Base-by-base conservation (phyloP, 92 coral and sea anemone species). In the Umimayanthus chanpuru region DNA sequence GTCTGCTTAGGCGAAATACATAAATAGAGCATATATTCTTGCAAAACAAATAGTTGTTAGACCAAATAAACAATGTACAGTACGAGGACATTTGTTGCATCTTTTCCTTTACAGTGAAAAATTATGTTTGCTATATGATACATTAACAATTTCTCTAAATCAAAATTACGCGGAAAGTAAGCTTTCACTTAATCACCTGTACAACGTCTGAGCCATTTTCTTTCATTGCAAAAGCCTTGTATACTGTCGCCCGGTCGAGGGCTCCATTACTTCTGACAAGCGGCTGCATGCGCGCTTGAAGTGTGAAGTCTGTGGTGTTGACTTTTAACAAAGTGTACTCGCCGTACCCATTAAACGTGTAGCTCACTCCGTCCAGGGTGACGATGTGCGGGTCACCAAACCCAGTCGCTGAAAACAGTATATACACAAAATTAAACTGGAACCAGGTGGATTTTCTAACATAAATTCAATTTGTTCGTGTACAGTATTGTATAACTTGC, bases 271-370 rank as follows among this genome's bases (percentile, higher is more conserved):
- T 89, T 3, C 47, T 73, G n/a, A 32, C 79, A 36, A 93, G 90
- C 64, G 96, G 98, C 73, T 93, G 91, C 96, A 93, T 93, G 66
- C 98, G 88, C 53, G 95, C 96, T 82, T 93, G 98, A n/a, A 95
- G 88, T 25, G 87, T 64, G 77, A 93, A 95, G 72, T 90, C 89
- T 30, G 78, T 82, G 85, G 85, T 85, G 29, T 75, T 76, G n/a
- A 92, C 88, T 32, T 90, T 92, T 28, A 96, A 58, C 82, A 94
- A 73, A 7, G 91, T 83, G 89, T 91, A 91, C 58, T 88, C 93
- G 41, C 93, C 93, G 70, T 76, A 55, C 7, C 93, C 93, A 49
- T 91, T 91, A 66, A 91, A 91, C 16, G 93, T 91, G 89, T 91
- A 91, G 3, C 70, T 56, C 36, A 91, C 81, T 2, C 81, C 89